Evolutionary conservation across 2,888 invertebrate genomes (phyloP).

Genomic region (Callyntrura sp.): DNA sequence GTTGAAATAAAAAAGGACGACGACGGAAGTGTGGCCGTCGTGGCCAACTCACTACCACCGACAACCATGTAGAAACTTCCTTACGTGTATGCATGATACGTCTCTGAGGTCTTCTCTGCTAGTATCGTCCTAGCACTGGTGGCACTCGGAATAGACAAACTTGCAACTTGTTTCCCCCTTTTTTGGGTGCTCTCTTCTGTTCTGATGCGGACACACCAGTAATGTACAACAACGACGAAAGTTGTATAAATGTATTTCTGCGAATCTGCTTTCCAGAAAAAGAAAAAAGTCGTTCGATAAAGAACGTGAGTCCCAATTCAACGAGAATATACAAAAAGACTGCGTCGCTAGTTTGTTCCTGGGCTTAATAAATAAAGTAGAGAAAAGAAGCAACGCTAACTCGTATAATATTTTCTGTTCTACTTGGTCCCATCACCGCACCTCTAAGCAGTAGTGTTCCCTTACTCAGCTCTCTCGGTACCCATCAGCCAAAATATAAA

Average conservation of each 20-base stretch:
- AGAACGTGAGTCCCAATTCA: conserved; percentile 28
- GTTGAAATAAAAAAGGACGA: conserved; percentile 63
- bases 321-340: conserved; percentile 10
- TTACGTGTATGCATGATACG: not conserved
- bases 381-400: not conserved
- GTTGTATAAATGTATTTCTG: not conserved
- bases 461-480: too few relatives aligned
- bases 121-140: too few relatives aligned
- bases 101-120: not conserved
- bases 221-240: not conserved
- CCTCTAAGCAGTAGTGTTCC: too few relatives aligned
- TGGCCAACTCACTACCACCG: conserved; percentile 39
- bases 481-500: too few relatives aligned
- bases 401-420: not conserved
- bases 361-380: not conserved
- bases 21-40: conserved; percentile 64
- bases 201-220: not conserved
- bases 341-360: not conserved
- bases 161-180: not conserved
- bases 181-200: conserved; percentile 3
- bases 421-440: too few relatives aligned
- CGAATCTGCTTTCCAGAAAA: conserved; percentile 5
- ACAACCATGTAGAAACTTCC: conserved; percentile 20
- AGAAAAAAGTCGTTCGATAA: conserved; percentile 49
- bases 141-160: too few relatives aligned